Percentiles rank a stretch among this genome's conserved stretches.
Evolutionary conservation across 2,113 vertebrate genomes (phyloP).

Genomic region (Malurus alboscapulatus): DNA sequence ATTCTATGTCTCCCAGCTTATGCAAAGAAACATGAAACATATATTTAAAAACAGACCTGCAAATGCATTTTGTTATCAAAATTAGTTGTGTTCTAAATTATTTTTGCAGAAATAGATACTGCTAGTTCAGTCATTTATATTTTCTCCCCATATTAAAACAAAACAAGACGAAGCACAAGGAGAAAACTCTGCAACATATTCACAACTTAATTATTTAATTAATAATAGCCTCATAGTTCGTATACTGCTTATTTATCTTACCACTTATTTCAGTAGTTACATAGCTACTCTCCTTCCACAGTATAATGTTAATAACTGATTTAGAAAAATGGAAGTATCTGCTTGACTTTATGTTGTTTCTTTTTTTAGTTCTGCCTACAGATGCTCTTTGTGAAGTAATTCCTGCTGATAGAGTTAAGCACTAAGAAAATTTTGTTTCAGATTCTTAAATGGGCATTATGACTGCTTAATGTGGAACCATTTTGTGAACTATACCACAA

Average conservation of each 20-base stretch:
- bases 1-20: not conserved
- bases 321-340: not conserved
- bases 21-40: not conserved
- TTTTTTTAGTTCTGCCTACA: not conserved
- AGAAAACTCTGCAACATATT: not conserved
- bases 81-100: not conserved
- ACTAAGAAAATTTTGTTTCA: not conserved
- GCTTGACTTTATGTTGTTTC: not conserved
- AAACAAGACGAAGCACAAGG: not conserved
- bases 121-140: not conserved
- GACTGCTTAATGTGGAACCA: not conserved
- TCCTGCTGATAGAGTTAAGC: not conserved
- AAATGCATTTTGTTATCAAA: not conserved
- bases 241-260: not conserved
- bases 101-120: not conserved
- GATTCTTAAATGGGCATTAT: not conserved
- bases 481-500: not conserved
- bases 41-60: not conserved
- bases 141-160: not conserved
- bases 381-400: not conserved
- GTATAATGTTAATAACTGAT: not conserved
- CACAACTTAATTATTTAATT: not conserved
- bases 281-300: not conserved
- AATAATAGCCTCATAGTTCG: not conserved
- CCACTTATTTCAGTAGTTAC: not conserved